Percentiles rank a stretch among this genome's conserved stretches.
Evolutionary conservation across 2,113 vertebrate species (phyloP).

Genomic region (Lamprologus tigripictilis): DNA sequence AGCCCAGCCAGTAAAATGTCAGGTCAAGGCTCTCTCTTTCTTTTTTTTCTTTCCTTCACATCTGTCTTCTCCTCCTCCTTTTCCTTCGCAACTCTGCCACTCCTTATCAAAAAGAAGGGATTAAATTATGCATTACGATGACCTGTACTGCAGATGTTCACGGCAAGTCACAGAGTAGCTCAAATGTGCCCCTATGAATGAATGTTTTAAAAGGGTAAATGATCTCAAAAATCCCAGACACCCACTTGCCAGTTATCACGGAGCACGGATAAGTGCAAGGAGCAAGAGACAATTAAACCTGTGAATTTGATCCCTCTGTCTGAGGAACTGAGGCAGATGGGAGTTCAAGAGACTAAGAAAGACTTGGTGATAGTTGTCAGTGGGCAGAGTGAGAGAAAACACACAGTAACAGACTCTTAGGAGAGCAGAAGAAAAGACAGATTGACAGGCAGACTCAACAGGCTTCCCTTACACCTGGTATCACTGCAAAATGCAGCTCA

Average conservation of each 20-base stretch:
- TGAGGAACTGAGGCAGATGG: not conserved
- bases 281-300: slow-evolving; percentile 38
- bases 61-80: not conserved
- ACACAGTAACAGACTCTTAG: not conserved
- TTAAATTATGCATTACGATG: slow-evolving; percentile 32
- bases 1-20: not conserved
- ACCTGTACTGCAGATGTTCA: not conserved
- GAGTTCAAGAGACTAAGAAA: not conserved
- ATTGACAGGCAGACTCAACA: not conserved
- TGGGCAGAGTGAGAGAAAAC: not conserved
- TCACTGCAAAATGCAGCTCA: not conserved
- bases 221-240: slow-evolving; percentile 20
- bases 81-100: not conserved
- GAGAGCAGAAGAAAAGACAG: not conserved
- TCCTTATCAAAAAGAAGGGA: slow-evolving; percentile 32
- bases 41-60: not conserved
- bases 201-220: slow-evolving; percentile 20
- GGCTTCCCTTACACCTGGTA: not conserved
- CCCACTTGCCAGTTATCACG: not conserved
- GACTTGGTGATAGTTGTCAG: not conserved
- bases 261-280: slow-evolving; percentile 1
- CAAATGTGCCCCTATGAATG: not conserved
- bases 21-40: not conserved
- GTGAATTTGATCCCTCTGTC: slow-evolving; percentile 19
- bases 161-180: slow-evolving; percentile 15